Conservation (phyloP, 2,113 vertebrate genomes). For the Brachypodius melanocephalos region DNA sequence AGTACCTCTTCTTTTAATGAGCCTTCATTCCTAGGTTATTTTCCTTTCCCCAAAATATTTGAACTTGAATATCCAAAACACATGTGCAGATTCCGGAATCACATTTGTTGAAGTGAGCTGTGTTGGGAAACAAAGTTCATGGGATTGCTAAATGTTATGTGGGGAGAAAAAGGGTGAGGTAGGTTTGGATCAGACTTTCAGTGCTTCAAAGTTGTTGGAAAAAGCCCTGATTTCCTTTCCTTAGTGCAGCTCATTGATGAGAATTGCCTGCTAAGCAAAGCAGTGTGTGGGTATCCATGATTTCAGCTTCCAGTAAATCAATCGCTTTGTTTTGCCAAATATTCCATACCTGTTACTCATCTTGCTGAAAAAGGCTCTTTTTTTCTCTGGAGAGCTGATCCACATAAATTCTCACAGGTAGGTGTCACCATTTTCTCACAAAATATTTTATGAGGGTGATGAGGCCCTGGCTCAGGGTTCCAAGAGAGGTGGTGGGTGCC, state of each 20-base stretch:
- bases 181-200: background rate
- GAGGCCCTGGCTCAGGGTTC: background rate
- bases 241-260: background rate
- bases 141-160: background rate
- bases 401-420: background rate
- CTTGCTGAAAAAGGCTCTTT: background rate
- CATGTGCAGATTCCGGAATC: background rate
- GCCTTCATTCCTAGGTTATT: background rate
- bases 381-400: background rate
- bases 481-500: background rate
- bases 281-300: fast-evolving
- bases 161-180: background rate
- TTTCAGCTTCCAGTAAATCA: background rate
- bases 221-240: background rate
- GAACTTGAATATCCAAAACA: background rate
- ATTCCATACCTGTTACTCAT: background rate
- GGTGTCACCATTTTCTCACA: background rate
- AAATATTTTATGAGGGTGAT: background rate
- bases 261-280: background rate
- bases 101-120: background rate
- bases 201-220: background rate
- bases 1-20: background rate
- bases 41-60: background rate
- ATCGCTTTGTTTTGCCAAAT: background rate
- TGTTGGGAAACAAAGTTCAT: background rate